These are phyloP conservation scores for Lepidocolaptes lacrymiger DNA, from an alignment of 2,797 vertebrate species.

Conservation along the genomic window DNA sequence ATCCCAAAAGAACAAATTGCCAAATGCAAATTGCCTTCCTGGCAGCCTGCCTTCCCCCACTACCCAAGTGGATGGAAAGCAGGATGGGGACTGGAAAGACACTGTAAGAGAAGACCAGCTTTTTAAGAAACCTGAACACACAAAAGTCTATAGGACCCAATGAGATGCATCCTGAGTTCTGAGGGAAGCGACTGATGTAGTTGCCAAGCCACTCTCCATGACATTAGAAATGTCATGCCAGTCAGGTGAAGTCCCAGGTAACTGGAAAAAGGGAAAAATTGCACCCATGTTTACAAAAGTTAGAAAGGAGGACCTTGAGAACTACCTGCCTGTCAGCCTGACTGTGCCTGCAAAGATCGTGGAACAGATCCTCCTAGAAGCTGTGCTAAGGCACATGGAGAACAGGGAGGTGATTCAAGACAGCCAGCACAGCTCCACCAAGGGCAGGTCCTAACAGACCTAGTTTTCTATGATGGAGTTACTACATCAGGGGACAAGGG, in stretches of 20 bases:
- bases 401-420: not conserved
- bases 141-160: accelerated
- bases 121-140: not conserved
- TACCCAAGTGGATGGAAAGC: not conserved
- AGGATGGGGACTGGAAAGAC: not conserved
- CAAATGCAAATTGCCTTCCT: not conserved
- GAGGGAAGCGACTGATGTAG: not conserved
- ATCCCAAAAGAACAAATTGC: no score
- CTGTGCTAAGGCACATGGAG: not conserved
- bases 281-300: accelerated
- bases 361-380: not conserved
- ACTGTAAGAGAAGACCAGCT: not conserved
- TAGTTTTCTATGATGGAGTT: not conserved
- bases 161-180: not conserved
- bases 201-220: not conserved
- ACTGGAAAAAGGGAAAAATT: not conserved
- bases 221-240: not conserved
- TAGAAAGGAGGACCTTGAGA: not conserved
- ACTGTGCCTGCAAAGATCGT: not conserved
- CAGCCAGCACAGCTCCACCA: not conserved
- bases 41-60: not conserved
- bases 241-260: not conserved
- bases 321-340: not conserved
- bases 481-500: not conserved
- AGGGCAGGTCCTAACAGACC: not conserved